Evolutionary conservation across 2,113 vertebrate species (phyloP).

Genomic region (Leptosomus discolor): DNA sequence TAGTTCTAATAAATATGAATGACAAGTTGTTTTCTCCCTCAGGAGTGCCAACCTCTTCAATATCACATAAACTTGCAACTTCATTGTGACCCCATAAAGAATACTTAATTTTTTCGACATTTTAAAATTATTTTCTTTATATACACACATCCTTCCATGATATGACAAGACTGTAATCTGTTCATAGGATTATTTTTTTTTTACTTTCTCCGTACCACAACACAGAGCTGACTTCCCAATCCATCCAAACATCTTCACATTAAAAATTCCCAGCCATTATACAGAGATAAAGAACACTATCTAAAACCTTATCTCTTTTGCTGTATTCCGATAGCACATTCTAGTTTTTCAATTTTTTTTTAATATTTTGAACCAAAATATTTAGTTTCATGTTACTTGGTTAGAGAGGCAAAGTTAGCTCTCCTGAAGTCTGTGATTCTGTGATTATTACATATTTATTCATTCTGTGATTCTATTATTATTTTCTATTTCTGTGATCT

Average conservation of each 20-base stretch:
- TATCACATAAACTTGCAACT: neutral
- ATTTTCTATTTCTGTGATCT: neutral
- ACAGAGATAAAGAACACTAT: neutral
- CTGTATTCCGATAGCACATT: neutral
- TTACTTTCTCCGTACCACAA: neutral
- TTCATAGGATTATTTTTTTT: neutral
- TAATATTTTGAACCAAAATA: neutral
- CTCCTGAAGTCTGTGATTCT: too few species aligned
- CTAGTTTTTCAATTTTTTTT: neutral
- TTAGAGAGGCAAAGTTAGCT: too few species aligned
- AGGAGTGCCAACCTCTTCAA: neutral
- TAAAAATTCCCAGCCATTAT: neutral
- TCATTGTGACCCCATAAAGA: neutral
- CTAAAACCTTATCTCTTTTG: neutral
- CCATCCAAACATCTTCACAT: neutral
- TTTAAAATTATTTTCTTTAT: neutral
- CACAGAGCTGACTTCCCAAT: neutral
- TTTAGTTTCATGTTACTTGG: too few species aligned
- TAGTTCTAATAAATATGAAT: neutral
- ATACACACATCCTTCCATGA: neutral
- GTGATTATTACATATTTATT: too few species aligned
- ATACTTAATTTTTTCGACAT: neutral
- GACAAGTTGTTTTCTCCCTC: neutral
- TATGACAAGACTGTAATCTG: neutral
- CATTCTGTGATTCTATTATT: too few species aligned